phyloP scores from a whole-genome alignment of 2,888 invertebrate genomes.

The Brenthis ino region DNA sequence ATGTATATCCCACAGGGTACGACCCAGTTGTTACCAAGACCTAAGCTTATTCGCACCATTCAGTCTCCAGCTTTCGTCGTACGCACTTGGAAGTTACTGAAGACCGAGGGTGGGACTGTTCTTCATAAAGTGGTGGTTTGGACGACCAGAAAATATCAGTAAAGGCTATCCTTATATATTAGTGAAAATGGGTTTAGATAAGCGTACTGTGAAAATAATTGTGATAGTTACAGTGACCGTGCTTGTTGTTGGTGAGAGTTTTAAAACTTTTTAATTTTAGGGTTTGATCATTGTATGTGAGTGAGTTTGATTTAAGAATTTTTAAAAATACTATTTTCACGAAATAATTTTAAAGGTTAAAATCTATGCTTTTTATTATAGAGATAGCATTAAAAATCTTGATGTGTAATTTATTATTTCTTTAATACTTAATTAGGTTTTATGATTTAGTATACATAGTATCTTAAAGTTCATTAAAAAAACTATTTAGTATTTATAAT shows the following conservation, averaged over 20 bases:
- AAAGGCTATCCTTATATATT: constrained; percentile 23
- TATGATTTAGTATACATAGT: too few species aligned
- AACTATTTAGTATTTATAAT: too few species aligned
- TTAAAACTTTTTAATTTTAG: constrained; percentile 21
- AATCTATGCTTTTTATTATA: too few species aligned
- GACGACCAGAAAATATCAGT: constrained; percentile 7
- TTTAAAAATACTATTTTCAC: too few species aligned
- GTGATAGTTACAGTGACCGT: constrained; percentile 59
- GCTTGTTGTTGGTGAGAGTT: constrained; percentile 63
- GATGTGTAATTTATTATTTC: too few species aligned
- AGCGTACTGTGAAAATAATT: constrained; percentile 69
- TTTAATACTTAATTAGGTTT: too few species aligned
- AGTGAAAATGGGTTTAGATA: constrained; percentile 67
- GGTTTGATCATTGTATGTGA: too few species aligned
- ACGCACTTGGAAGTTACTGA: constrained; percentile 38
- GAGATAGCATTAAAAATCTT: too few species aligned
- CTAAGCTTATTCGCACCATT: constrained; percentile 33
- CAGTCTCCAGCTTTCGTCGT: constrained; percentile 31
- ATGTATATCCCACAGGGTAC: constrained; percentile 47
- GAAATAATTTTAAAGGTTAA: too few species aligned
- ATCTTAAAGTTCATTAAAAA: too few species aligned
- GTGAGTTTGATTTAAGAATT: too few species aligned
- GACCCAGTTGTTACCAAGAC: constrained; percentile 28
- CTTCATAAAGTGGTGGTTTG: not conserved
- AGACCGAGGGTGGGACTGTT: constrained; percentile 9